These are phyloP conservation scores for Rattus norvegicus DNA, from an alignment of 2,113 vertebrate genomes.

Conservation along the genomic window GRCr8 NC_086025.1:64727001-64727500, in stretches of 20 bases:
- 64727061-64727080: neutral
- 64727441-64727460: no score
- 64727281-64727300: neutral
- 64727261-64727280: neutral
- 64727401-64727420: no score
- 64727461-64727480: no score
- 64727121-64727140: neutral
- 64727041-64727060: neutral
- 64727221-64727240: neutral
- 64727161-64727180: neutral
- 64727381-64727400: no score
- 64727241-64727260: neutral
- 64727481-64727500: no score
- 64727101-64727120: neutral
- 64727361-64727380: no score
- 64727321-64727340: neutral
- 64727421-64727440: no score
- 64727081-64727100: fast-evolving
- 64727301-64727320: neutral
- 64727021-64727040: neutral
- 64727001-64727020: neutral
- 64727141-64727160: neutral
- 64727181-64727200: neutral
- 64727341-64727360: neutral
- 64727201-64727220: neutral